Percentiles rank a stretch among this genome's conserved stretches.
Conservation (phyloP, 35 echinoderm and acorn worm species). For the Hemicentrotus pulcherrimus region DNA sequence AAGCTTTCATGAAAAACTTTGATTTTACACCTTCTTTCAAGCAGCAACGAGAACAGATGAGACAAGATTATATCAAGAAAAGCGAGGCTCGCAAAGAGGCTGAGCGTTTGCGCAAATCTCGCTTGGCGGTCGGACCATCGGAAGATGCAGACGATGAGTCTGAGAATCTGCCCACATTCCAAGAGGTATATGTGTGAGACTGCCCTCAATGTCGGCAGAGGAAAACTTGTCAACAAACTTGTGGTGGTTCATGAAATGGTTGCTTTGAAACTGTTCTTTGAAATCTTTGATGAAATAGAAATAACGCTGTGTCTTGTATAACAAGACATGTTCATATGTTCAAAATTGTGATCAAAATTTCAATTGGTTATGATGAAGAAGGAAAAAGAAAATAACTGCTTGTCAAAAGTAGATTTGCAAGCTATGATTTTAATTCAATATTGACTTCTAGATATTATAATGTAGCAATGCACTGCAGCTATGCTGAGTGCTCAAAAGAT, state of each 20-base stretch:
- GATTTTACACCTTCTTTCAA: background rate
- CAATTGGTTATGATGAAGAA: too few relatives aligned
- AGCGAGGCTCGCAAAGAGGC: conserved; percentile 13
- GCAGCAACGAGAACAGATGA: conserved; percentile 22
- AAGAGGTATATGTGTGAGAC: conserved; percentile 50
- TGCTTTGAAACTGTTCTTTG: background rate
- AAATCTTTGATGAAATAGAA: too few relatives aligned
- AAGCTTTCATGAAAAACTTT: background rate
- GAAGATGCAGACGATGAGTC: conserved; percentile 43
- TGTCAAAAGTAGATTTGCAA: background rate
- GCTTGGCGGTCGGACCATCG: background rate
- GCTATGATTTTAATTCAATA: too few relatives aligned
- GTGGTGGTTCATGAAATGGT: background rate
- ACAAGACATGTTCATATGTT: too few relatives aligned
- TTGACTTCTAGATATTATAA: too few relatives aligned
- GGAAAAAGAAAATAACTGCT: background rate
- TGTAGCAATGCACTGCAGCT: too few relatives aligned
- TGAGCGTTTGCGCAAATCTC: conserved; percentile 40
- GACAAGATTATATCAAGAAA: conserved; percentile 13
- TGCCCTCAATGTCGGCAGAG: background rate
- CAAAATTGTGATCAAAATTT: too few relatives aligned
- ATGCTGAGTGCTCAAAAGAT: too few relatives aligned
- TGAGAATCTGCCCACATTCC: background rate
- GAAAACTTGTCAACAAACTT: conserved; percentile 23
- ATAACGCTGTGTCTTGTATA: too few relatives aligned